Percentiles rank a stretch among this genome's conserved stretches.
phyloP scores from a whole-genome alignment of 2,797 vertebrate genomes.

The Crypturellus tataupa region DNA sequence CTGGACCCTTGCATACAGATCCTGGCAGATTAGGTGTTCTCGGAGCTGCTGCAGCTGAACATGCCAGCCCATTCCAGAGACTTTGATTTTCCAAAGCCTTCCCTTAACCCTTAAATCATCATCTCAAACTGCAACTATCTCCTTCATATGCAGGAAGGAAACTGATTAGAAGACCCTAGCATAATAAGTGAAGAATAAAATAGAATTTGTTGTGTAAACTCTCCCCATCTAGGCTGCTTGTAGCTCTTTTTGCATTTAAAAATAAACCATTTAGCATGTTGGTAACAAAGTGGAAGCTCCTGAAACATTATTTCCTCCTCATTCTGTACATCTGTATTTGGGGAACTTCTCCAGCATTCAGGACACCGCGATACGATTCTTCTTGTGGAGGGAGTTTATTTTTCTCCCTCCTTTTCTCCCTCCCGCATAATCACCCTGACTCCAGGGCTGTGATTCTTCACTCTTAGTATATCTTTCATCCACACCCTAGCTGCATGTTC shows the following conservation, averaged over 20 bases:
- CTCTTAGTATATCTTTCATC: neutral
- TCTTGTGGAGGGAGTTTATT: neutral
- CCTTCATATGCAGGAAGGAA: neutral
- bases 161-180: neutral
- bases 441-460: neutral
- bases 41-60: neutral
- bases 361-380: neutral
- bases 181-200: neutral
- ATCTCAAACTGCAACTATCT: neutral
- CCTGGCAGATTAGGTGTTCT: neutral
- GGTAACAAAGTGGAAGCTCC: neutral
- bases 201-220: neutral
- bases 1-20: neutral
- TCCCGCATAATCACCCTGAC: neutral
- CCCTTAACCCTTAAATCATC: neutral
- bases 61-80: neutral
- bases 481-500: fast-evolving
- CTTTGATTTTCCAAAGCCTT: neutral
- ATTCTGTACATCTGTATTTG: neutral
- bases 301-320: neutral
- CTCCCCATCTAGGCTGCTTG: neutral
- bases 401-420: neutral
- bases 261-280: neutral
- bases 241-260: neutral
- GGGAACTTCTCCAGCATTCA: neutral